These are phyloP conservation scores for Ommatoiulus sabulosus DNA, from an alignment of 2,888 invertebrate species.

Conservation along the genomic window DNA sequence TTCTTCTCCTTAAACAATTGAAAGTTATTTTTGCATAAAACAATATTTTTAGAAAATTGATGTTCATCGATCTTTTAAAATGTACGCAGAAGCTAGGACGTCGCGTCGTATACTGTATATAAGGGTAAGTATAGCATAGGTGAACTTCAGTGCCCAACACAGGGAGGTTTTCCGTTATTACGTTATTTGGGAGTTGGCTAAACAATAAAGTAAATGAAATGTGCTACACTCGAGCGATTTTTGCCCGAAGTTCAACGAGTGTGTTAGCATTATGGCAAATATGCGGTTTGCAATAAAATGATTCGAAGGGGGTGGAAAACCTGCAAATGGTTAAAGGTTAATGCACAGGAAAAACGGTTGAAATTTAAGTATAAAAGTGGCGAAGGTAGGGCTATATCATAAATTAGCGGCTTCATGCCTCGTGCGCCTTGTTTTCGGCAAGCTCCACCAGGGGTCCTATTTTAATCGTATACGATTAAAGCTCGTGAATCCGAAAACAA, in stretches of 20 bases:
- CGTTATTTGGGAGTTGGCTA: background rate
- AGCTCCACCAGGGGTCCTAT: conserved; percentile 5
- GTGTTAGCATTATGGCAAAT: conserved; percentile 37
- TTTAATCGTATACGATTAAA: conserved; percentile 1
- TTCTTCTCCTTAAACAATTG: no score
- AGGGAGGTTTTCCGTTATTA: background rate
- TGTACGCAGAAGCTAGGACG: no score
- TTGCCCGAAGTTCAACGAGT: background rate
- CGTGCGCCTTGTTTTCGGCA: background rate
- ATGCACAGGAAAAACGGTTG: conserved; percentile 32
- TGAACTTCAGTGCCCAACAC: background rate
- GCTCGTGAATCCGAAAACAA: conserved; percentile 8
- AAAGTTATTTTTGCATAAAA: no score
- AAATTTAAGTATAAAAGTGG: background rate
- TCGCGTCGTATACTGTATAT: no score
- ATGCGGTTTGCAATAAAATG: background rate
- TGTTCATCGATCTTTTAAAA: no score
- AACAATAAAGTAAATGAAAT: conserved; percentile 14
- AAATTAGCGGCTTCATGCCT: background rate
- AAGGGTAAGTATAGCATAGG: background rate
- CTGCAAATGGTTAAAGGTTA: background rate
- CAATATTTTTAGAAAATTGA: no score
- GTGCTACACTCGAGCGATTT: conserved; percentile 27
- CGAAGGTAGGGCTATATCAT: background rate
- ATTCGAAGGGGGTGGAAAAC: background rate